Base-by-base conservation (phyloP, 2,888 invertebrate genomes). In the Tyria jacobaeae region DNA sequence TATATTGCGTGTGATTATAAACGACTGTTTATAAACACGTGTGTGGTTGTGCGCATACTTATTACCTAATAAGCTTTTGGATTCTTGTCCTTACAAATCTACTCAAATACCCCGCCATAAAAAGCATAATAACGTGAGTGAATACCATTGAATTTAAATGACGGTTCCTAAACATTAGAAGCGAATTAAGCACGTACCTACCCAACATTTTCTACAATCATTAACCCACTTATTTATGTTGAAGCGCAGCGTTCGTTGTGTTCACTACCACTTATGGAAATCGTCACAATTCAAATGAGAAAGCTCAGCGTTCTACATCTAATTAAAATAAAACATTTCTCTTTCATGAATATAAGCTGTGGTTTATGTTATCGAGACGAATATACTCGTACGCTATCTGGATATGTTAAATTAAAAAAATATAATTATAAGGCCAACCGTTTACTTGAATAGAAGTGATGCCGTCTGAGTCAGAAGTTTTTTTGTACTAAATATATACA, bases 261-360 rank as follows among this genome's bases (percentile, higher is more conserved):
- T 57, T 52, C 53, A 27, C 58, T 57, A 67, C 44, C 62, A 53
- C 64, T 70, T 76, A 74, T 70, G 64, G 70, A 76, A 74, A 76
- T 74, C 68, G 67, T 76, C 76, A 76, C 76, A 74, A 67, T 51
- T 64, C 27, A 24, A 48, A 68, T 60, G 72, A 70, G 74, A 76
- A 76, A 72, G 66, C 74, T 74, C 50, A 51, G 49, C 63, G 60
- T 21, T 41, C 3, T 31, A 39, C 21, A 39, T 27, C n/a, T 39
- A 39, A 53, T 53, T 53, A 51, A 34, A 51, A 39, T n/a, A 15
- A 35, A 56, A 34, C 31, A 31, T 44, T 41, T 44, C 2, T 34
- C 21, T 44, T 17, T 27, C 44, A 44, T 55, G 21, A 25, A 25
- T n/a, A 25, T 39, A 25, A 37, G 15, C 52, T 37, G 3, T 37